Conservation (phyloP, 2,888 invertebrate genomes). For the Sminthurides aquaticus region DNA sequence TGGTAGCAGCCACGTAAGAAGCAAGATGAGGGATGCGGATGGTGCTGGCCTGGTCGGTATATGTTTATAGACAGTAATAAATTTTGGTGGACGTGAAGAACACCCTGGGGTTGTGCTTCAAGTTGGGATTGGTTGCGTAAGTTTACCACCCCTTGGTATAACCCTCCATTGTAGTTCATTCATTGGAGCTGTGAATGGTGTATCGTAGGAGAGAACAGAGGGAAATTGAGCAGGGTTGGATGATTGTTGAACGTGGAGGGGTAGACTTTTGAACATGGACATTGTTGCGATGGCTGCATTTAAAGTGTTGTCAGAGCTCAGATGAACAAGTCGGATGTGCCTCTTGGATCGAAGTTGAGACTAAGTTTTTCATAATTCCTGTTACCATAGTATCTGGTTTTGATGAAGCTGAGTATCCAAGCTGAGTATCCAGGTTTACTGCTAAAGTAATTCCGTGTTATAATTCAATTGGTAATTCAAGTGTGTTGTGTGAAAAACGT, state of each 20-base stretch:
- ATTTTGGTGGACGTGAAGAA: slow-evolving; percentile 17
- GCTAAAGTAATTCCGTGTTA: too few species aligned
- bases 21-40: neutral
- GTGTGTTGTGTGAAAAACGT: too few species aligned
- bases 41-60: neutral
- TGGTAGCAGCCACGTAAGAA: neutral
- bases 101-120: slow-evolving; percentile 23
- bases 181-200: slow-evolving; percentile 43
- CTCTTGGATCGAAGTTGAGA: too few species aligned
- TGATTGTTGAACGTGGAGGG: neutral
- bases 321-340: neutral
- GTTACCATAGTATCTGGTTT: too few species aligned
- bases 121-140: slow-evolving; percentile 44
- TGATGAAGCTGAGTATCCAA: too few species aligned
- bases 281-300: neutral
- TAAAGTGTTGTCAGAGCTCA: neutral
- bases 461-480: too few species aligned
- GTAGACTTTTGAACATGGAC: neutral
- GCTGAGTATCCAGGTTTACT: too few species aligned
- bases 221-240: neutral
- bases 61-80: slow-evolving; percentile 21
- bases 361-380: too few species aligned
- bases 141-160: slow-evolving; percentile 42
- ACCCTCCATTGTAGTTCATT: slow-evolving; percentile 44
- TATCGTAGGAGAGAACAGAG: neutral